A percentile compares a stretch with the other conserved stretches of the same genome.
These are phyloP conservation scores for Blomia tropicalis DNA, from an alignment of 2,888 invertebrate genomes.

Conservation along the genomic window DNA sequence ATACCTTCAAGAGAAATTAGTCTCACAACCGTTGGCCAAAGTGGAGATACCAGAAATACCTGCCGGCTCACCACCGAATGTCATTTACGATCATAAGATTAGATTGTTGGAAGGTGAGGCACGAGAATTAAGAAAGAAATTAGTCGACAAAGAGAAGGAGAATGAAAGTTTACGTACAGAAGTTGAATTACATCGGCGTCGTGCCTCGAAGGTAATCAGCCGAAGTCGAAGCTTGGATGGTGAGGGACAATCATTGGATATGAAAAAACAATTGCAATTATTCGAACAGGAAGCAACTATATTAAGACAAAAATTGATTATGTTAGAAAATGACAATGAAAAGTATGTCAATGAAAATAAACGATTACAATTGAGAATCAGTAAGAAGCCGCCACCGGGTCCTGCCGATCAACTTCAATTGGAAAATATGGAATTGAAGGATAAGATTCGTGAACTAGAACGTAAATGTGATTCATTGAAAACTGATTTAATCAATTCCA, in stretches of 20 bases:
- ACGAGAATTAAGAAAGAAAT: slow-evolving; percentile 53
- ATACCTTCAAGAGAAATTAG: slow-evolving; percentile 56
- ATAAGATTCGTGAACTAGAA: slow-evolving; percentile 48
- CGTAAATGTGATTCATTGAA: slow-evolving; percentile 47
- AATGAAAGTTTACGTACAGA: slow-evolving; percentile 58
- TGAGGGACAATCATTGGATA: slow-evolving; percentile 41
- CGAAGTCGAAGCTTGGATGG: slow-evolving; percentile 37
- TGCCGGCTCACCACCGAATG: slow-evolving; percentile 33
- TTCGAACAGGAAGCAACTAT: slow-evolving; percentile 59
- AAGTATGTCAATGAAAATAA: slow-evolving; percentile 56
- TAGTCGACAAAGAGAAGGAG: slow-evolving; percentile 58
- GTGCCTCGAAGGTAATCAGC: slow-evolving; percentile 32
- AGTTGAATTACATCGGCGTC: slow-evolving; percentile 41
- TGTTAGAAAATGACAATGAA: slow-evolving; percentile 56
- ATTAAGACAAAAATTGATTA: slow-evolving; percentile 44
- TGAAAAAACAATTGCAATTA: slow-evolving; percentile 55
- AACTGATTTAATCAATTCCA: slow-evolving; percentile 28
- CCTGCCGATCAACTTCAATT: slow-evolving; percentile 31
- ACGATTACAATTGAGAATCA: slow-evolving; percentile 44
- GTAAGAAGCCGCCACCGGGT: slow-evolving; percentile 32
- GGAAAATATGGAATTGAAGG: slow-evolving; percentile 42
- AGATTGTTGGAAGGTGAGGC: slow-evolving; percentile 47
- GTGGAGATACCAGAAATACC: slow-evolving; percentile 27
- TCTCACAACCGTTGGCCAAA: slow-evolving; percentile 32
- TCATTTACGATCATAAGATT: slow-evolving; percentile 50